phyloP scores from a whole-genome alignment of 1,140 invertebrate species.

The Nautilus pompilius region DNA sequence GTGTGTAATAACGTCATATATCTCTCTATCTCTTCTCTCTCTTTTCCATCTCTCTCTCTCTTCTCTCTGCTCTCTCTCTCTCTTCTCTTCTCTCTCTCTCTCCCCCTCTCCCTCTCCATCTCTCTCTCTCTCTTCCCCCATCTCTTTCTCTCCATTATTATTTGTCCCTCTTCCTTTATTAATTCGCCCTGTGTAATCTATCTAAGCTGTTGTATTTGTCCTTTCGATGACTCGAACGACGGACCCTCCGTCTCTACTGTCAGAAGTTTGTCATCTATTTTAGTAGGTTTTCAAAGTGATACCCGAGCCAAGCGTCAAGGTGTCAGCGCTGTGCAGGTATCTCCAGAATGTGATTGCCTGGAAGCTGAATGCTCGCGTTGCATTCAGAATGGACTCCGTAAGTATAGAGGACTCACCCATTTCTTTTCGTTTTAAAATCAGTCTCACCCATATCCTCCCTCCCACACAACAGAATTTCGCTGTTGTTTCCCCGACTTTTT shows the following conservation, averaged over 20 bases:
- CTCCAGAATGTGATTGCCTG: background rate
- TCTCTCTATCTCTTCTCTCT: constrained; percentile 3
- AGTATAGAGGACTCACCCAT: too few relatives aligned
- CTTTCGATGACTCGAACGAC: background rate
- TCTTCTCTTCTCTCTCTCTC: constrained; percentile 4
- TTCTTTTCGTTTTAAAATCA: too few relatives aligned
- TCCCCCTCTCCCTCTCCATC: background rate
- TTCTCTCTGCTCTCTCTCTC: background rate
- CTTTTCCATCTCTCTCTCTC: background rate
- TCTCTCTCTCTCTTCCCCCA: background rate
- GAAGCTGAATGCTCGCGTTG: background rate
- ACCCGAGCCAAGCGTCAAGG: background rate
- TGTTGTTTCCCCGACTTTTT: too few relatives aligned
- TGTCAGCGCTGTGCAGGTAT: constrained; percentile 2
- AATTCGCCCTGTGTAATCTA: background rate
- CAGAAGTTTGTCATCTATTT: constrained; percentile 9
- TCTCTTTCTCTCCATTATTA: background rate
- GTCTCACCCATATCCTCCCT: too few relatives aligned
- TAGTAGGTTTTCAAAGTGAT: constrained; percentile 10
- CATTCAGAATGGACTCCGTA: background rate
- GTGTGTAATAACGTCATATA: background rate
- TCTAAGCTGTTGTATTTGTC: constrained; percentile 5
- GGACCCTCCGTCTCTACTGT: background rate
- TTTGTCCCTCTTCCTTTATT: background rate
- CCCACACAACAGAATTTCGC: too few relatives aligned